These are phyloP conservation scores for Apodemus agrarius DNA, from an alignment of 2,797 vertebrate genomes.

Conservation along the genomic window DNA sequence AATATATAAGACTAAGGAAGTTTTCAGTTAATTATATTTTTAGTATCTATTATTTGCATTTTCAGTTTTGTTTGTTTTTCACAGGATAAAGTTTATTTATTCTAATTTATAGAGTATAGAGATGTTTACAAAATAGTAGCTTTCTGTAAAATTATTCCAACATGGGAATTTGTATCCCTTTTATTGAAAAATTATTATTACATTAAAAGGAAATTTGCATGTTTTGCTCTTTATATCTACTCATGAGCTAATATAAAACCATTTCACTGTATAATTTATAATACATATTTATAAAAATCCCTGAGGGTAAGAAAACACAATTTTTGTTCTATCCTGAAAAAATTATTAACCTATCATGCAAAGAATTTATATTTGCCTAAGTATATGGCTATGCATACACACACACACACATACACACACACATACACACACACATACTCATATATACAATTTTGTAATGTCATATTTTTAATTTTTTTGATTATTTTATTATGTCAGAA, in stretches of 20 bases:
- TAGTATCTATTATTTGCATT: constrained; percentile 16
- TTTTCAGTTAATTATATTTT: constrained; percentile 24
- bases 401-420: not conserved
- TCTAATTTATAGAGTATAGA: constrained; percentile 1
- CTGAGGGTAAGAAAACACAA: not conserved
- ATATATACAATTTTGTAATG: not conserved
- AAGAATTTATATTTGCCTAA: not conserved
- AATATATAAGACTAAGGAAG: not conserved
- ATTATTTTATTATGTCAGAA: not conserved
- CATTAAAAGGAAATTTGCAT: constrained; percentile 61
- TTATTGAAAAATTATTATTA: constrained; percentile 35
- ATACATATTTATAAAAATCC: not conserved
- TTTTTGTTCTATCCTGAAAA: not conserved
- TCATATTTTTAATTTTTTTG: constrained; percentile 15
- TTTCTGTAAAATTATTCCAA: constrained; percentile 26
- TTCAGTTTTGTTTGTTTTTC: constrained; percentile 9
- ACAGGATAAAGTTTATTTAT: not conserved
- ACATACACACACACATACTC: not conserved
- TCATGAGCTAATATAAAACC: constrained; percentile 38
- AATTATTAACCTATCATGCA: constrained; percentile 7
- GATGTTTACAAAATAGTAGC: constrained; percentile 40
- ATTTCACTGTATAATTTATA: constrained; percentile 51
- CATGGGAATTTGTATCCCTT: not conserved
- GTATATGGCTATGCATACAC: not conserved
- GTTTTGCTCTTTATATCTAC: constrained; percentile 24